Evolutionary conservation across 2,888 invertebrate genomes (phyloP).

Genomic region (Rapana venosa): DNA sequence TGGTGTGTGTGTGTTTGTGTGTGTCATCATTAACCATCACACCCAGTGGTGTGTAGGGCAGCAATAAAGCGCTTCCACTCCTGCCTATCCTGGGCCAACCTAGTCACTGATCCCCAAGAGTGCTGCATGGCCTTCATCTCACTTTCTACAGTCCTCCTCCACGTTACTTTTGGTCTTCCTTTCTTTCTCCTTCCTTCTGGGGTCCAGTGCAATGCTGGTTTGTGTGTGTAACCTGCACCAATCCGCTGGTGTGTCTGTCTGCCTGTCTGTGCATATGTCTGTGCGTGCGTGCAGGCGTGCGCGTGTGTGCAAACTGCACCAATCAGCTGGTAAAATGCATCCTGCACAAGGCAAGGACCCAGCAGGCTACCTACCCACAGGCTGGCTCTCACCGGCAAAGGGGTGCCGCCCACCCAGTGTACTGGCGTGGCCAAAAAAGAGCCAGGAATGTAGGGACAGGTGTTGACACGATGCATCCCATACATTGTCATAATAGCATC

Average conservation of each 20-base stretch:
- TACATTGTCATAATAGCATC: background rate
- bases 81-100: too few species aligned
- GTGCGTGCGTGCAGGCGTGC: background rate
- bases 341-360: background rate
- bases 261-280: background rate
- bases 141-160: too few species aligned
- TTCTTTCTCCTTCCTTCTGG: too few species aligned
- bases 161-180: too few species aligned
- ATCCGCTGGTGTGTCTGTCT: background rate
- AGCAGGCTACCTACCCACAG: too few species aligned
- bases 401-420: background rate
- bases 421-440: background rate
- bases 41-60: too few species aligned
- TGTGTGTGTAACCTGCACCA: background rate
- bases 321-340: background rate
- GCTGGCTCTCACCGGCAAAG: background rate
- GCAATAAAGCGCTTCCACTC: too few species aligned
- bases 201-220: too few species aligned
- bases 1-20: too few species aligned
- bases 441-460: background rate
- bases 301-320: background rate
- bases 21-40: too few species aligned
- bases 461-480: slow-evolving; percentile 6
- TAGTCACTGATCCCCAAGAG: too few species aligned
- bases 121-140: too few species aligned